Conservation (phyloP, 2,113 vertebrate genomes). For the Mobula birostris region DNA sequence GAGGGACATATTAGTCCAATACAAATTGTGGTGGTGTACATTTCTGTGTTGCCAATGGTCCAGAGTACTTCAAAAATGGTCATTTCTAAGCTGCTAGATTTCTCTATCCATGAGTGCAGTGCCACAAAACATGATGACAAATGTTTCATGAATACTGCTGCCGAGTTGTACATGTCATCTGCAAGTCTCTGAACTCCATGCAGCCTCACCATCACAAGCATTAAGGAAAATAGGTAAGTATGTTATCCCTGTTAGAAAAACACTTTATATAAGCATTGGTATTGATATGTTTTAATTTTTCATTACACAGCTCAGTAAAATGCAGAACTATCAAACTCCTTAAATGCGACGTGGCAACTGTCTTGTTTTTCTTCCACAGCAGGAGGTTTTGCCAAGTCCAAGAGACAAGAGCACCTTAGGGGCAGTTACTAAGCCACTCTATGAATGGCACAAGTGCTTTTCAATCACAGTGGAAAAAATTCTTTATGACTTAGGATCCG, state of each 20-base stretch:
- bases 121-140: too few species aligned
- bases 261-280: not conserved
- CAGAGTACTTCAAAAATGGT: too few species aligned
- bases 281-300: constrained; percentile 14
- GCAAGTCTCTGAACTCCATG: not conserved
- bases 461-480: not conserved
- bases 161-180: not conserved
- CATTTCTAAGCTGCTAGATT: too few species aligned
- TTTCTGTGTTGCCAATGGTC: too few species aligned
- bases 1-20: too few species aligned
- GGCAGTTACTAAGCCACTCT: not conserved
- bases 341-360: not conserved
- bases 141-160: not conserved
- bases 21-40: too few species aligned
- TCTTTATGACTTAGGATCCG: not conserved
- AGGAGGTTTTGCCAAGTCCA: not conserved
- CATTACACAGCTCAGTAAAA: not conserved
- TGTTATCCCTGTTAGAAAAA: not conserved
- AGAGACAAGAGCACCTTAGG: not conserved
- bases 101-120: too few species aligned
- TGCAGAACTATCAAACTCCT: not conserved
- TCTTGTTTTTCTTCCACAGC: not conserved
- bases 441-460: not conserved
- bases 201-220: not conserved
- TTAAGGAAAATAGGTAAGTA: not conserved